Evolutionary conservation across 1,140 invertebrate species (phyloP).

Genomic region (Monochamus saltuarius): DNA sequence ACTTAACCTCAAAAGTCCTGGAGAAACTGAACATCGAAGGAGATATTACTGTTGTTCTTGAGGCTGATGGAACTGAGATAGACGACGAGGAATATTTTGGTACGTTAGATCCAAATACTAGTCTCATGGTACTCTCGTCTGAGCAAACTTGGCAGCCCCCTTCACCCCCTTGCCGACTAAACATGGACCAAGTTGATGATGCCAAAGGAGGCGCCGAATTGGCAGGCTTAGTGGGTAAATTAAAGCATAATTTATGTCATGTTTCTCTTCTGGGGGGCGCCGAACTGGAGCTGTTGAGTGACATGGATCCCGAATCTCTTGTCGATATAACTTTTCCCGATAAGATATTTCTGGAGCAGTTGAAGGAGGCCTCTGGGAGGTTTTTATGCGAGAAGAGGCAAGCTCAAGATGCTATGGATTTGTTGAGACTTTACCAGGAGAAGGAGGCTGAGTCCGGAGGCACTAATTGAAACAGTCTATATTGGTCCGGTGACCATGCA

Average conservation of each 20-base stretch:
- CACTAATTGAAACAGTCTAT: slow-evolving; percentile 22
- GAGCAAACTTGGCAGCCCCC: slow-evolving; percentile 69
- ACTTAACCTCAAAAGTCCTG: slow-evolving; percentile 69
- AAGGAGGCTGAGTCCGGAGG: slow-evolving; percentile 46
- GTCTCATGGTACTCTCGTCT: slow-evolving; percentile 74
- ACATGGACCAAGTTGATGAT: slow-evolving; percentile 70
- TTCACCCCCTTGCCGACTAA: slow-evolving; percentile 57
- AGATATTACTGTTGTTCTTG: slow-evolving; percentile 61
- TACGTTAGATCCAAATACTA: slow-evolving; percentile 78
- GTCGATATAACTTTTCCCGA: slow-evolving; percentile 77
- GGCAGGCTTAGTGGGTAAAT: slow-evolving; percentile 67
- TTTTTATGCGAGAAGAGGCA: slow-evolving; percentile 77
- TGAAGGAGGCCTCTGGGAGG: slow-evolving; percentile 80
- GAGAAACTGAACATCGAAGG: slow-evolving; percentile 61
- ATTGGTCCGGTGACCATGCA: slow-evolving; percentile 11
- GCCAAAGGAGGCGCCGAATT: slow-evolving; percentile 56
- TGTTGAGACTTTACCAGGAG: slow-evolving; percentile 58
- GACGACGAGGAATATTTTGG: slow-evolving; percentile 87
- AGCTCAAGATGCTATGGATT: slow-evolving; percentile 79
- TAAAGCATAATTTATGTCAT: slow-evolving; percentile 77
- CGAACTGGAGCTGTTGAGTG: slow-evolving; percentile 76
- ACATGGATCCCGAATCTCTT: slow-evolving; percentile 82
- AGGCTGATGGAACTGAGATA: slow-evolving; percentile 84
- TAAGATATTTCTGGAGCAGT: slow-evolving; percentile 75
- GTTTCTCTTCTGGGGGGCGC: slow-evolving; percentile 77